Base-by-base conservation (phyloP, 35 echinoderm and acorn worm species). In the Stichopus chloronotus region DNA sequence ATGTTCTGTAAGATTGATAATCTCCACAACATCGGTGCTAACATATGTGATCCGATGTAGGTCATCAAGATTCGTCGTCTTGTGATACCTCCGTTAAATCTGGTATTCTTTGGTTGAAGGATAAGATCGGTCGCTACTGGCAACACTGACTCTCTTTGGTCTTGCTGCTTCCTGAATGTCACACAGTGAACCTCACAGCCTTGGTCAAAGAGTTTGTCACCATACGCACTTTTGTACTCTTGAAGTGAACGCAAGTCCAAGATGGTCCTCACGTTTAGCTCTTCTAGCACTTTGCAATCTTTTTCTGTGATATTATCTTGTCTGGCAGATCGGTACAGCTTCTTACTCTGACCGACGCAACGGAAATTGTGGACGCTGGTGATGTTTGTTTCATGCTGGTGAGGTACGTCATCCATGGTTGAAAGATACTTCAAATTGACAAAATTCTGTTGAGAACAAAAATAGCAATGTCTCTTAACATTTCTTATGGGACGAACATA, bases 291-390 rank as follows among this genome's bases (percentile, higher is more conserved):
- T 11, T 90, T 69, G 58, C 76, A 89, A 84, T 98, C 96, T 57
- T 94, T 83, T 8, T 72, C 69, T 55, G 74, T 88, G 23, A 95
- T 86, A 14, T 87, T 53, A 72, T 98, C 96, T 84, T 95, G 94
- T 24, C 92, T 91, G 5, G 96, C 87, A 20, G 96, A 95, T 5
- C 96, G 87, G 71, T 92, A 96, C 58, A 95, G 58, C 89, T 92
- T 98, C 19, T 84, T 81, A 9, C 63, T 78, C n/a, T 76, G 17
- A 60, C 93, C 92, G 6, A 98, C 94, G 52, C 91, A 81, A 52
- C 96, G 87, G 30, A 98, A 95, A 72, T 98, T 98, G 11, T 90
- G 92, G 13, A 98, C 63, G 0, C 90, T 95, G 19, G 90, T 77
- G 57, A 89, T 54, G 12, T 22, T 74, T 74, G 69, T 74, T 20